Percentiles rank a stretch among this genome's conserved stretches.
phyloP scores from a whole-genome alignment of 2,888 invertebrate species.

The Ashinkailepas kermadecensis region DNA sequence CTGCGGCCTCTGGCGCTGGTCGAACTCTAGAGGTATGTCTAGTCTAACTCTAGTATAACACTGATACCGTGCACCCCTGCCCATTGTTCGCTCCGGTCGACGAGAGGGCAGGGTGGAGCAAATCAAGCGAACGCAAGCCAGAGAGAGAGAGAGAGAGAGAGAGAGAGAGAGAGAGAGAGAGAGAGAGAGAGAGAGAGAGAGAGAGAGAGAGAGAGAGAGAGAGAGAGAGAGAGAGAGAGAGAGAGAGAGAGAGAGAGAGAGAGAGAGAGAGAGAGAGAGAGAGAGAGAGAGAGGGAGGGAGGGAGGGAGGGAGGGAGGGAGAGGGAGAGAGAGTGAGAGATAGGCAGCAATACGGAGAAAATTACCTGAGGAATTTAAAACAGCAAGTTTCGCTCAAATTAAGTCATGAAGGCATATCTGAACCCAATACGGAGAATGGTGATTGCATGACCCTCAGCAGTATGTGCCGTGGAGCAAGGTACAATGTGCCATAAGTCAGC shows the following conservation, averaged over 20 bases:
- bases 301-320: not conserved
- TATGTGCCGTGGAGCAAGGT: too few species aligned
- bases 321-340: not conserved
- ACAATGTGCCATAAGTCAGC: too few species aligned
- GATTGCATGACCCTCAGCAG: too few species aligned
- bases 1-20: not conserved
- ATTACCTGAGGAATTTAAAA: too few species aligned
- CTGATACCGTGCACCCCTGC: not conserved
- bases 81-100: not conserved
- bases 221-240: not conserved
- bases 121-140: too few species aligned
- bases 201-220: not conserved
- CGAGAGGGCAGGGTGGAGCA: not conserved
- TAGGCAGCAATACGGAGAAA: too few species aligned
- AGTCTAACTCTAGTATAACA: not conserved
- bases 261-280: not conserved
- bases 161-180: not conserved
- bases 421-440: too few species aligned
- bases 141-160: not conserved
- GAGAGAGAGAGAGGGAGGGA: not conserved
- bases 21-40: not conserved
- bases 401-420: too few species aligned
- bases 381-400: too few species aligned
- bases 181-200: not conserved
- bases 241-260: conserved; percentile 3